phyloP scores from a whole-genome alignment of 2,888 invertebrate species.

The Apotomis turbidana region DNA sequence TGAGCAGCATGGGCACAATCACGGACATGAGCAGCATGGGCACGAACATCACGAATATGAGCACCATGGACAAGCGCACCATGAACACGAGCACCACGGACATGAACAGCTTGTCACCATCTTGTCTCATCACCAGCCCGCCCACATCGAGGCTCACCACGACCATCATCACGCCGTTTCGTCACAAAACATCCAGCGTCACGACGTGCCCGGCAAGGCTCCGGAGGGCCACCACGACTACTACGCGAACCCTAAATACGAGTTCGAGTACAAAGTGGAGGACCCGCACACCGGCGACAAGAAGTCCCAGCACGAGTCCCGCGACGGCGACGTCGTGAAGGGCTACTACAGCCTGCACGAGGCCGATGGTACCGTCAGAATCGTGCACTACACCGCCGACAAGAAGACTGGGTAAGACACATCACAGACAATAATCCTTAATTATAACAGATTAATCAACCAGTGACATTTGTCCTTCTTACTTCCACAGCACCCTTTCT shows the following conservation, averaged over 20 bases:
- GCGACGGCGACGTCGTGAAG: conserved; percentile 82
- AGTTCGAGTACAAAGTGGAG: conserved; percentile 73
- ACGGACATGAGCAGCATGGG: conserved; percentile 46
- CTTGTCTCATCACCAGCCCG: not conserved
- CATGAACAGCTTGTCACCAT: conserved; percentile 46
- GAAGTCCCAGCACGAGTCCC: conserved; percentile 74
- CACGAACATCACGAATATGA: conserved; percentile 17
- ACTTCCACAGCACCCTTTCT: too few relatives aligned
- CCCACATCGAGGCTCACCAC: conserved; percentile 16
- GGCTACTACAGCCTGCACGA: conserved; percentile 83
- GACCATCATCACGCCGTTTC: conserved; percentile 44
- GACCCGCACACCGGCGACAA: conserved; percentile 77
- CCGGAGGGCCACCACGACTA: conserved; percentile 37
- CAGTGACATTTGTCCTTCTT: too few relatives aligned
- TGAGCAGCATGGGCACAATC: conserved; percentile 46
- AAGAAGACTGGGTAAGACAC: conserved; percentile 59
- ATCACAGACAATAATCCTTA: not conserved
- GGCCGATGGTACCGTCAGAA: conserved; percentile 74
- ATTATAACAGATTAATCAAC: too few relatives aligned
- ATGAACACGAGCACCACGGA: conserved; percentile 51
- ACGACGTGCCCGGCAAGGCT: conserved; percentile 45
- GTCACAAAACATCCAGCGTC: conserved; percentile 53
- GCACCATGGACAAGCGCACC: not conserved
- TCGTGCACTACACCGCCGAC: conserved; percentile 59
- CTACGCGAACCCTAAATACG: conserved; percentile 55